phyloP scores from a whole-genome alignment of 2,888 invertebrate genomes.

The Diplolepis rosae region DNA sequence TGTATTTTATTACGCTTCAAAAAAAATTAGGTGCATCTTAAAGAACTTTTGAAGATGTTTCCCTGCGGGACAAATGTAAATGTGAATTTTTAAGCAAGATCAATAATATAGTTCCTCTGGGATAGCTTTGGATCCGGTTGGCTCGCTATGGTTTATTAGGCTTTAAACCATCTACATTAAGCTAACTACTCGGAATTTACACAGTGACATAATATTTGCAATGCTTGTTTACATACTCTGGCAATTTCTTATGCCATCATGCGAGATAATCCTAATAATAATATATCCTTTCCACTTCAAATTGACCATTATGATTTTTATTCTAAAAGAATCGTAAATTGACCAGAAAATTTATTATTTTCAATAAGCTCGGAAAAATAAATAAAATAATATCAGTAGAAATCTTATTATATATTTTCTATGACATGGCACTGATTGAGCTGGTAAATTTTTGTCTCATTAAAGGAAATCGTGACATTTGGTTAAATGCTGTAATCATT shows the following conservation, averaged over 20 bases:
- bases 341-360: too few relatives aligned
- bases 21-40: background rate
- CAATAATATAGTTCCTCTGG: constrained; percentile 23
- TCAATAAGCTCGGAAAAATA: too few relatives aligned
- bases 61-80: constrained; percentile 11
- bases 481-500: background rate
- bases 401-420: too few relatives aligned
- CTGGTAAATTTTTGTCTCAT: background rate
- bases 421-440: too few relatives aligned
- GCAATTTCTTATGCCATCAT: background rate
- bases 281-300: background rate
- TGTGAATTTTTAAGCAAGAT: constrained; percentile 18
- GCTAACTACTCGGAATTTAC: background rate
- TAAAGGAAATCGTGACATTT: background rate
- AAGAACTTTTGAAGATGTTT: constrained; percentile 14
- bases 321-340: too few relatives aligned
- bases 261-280: background rate
- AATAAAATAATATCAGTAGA: too few relatives aligned
- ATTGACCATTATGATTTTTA: too few relatives aligned
- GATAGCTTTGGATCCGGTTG: constrained; percentile 5
- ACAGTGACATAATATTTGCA: constrained; percentile 12
- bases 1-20: too few relatives aligned
- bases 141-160: constrained; percentile 18
- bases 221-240: background rate
- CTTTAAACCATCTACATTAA: constrained; percentile 24